Percentiles rank a stretch among this genome's conserved stretches.
These are phyloP conservation scores for Sitta carolinensis DNA, from an alignment of 2,797 vertebrate genomes.

Conservation along the genomic window DNA sequence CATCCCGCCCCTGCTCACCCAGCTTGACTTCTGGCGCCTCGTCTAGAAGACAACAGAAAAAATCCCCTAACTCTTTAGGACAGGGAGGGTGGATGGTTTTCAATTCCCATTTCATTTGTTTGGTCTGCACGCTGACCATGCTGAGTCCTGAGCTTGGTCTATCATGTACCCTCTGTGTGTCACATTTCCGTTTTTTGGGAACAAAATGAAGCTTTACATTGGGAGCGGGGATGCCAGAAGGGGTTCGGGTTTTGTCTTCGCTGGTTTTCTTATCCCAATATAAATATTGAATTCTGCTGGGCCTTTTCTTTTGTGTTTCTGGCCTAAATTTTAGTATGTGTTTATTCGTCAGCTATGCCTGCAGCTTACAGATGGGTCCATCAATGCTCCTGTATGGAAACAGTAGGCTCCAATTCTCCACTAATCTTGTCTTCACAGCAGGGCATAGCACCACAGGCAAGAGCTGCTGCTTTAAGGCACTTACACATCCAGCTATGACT, in stretches of 20 bases:
- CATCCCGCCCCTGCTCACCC: not conserved
- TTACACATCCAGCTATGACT: not conserved
- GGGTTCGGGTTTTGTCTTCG: rapidly evolving
- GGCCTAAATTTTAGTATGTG: not conserved
- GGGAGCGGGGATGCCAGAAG: not conserved
- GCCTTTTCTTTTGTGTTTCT: not conserved
- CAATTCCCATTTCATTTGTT: not conserved
- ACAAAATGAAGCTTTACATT: not conserved
- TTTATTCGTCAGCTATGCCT: slow-evolving; percentile 40
- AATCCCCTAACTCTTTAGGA: not conserved
- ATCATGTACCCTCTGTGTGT: rapidly evolving
- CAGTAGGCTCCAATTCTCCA: slow-evolving; percentile 28
- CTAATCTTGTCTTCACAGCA: slow-evolving; percentile 37
- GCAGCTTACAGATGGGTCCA: slow-evolving; percentile 10
- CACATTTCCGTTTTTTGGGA: not conserved
- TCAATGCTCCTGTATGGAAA: slow-evolving; percentile 2
- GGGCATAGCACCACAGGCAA: not conserved
- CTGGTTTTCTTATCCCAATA: not conserved
- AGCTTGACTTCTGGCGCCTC: not conserved
- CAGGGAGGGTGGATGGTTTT: not conserved
- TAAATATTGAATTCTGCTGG: not conserved
- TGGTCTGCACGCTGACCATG: rapidly evolving
- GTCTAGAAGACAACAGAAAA: not conserved
- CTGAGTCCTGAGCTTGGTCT: not conserved
- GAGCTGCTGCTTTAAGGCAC: not conserved